Evolutionary conservation across 1,140 invertebrate genomes (phyloP).

Genomic region (Galleria mellonella): DNA sequence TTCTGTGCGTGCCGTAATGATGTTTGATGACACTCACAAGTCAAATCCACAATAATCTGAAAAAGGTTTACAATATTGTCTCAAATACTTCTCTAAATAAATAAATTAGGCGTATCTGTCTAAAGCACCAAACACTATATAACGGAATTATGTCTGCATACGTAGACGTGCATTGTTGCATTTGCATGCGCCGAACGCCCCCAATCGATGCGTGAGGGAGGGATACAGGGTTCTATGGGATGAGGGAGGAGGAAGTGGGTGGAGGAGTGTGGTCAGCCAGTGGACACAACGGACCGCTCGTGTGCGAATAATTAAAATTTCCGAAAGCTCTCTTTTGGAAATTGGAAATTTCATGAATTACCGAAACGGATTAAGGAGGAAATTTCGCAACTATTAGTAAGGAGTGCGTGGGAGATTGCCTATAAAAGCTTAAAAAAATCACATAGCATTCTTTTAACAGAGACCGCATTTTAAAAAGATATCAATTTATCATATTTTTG

Average conservation of each 20-base stretch:
- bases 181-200: slow-evolving; percentile 38
- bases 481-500: too few relatives aligned
- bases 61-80: too few relatives aligned
- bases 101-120: too few relatives aligned
- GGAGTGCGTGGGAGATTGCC: too few relatives aligned
- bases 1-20: too few relatives aligned
- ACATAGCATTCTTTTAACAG: too few relatives aligned
- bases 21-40: too few relatives aligned
- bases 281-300: slow-evolving; percentile 6
- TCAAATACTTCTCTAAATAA: too few relatives aligned
- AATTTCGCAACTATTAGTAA: background rate
- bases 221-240: background rate
- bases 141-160: background rate
- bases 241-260: slow-evolving; percentile 5
- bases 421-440: too few relatives aligned
- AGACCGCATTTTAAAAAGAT: too few relatives aligned
- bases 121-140: too few relatives aligned
- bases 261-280: slow-evolving; percentile 2
- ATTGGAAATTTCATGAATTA: slow-evolving; percentile 8
- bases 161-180: slow-evolving; percentile 25
- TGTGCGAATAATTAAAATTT: slow-evolving; percentile 21
- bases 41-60: too few relatives aligned
- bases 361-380: background rate
- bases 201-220: slow-evolving; percentile 43
- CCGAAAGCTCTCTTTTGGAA: slow-evolving; percentile 1